These are phyloP conservation scores for Eumacrocentrus americanus DNA, from an alignment of 2,888 invertebrate species.

Conservation along the genomic window DNA sequence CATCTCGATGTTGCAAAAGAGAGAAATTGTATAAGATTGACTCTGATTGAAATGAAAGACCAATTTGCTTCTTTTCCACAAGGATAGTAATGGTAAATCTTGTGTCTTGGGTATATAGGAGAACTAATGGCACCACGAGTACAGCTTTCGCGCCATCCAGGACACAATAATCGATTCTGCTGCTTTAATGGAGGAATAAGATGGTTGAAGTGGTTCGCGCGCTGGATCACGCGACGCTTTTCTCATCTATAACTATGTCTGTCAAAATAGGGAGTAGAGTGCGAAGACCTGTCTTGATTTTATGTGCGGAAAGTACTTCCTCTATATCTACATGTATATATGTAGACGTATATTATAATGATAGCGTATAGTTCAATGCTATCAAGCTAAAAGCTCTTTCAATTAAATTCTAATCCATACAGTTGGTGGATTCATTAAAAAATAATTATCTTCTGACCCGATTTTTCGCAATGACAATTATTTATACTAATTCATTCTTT, in stretches of 20 bases:
- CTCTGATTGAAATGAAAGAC: no score
- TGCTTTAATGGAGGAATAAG: not conserved
- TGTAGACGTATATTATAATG: not conserved
- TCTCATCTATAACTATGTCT: not conserved
- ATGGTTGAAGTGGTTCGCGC: not conserved
- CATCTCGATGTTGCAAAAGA: no score
- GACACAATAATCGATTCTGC: not conserved
- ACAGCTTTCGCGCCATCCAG: not conserved
- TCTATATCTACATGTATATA: not conserved
- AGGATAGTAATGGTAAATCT: no score
- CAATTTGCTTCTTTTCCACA: no score
- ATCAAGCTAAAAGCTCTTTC: not conserved
- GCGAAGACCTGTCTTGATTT: no score
- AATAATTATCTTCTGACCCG: no score
- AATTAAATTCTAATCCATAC: not conserved
- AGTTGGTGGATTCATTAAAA: constrained; percentile 3
- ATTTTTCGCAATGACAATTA: no score
- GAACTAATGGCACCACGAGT: not conserved
- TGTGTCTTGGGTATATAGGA: no score
- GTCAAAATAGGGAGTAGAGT: not conserved
- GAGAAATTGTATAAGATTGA: no score
- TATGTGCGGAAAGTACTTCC: not conserved
- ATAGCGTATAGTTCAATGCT: not conserved
- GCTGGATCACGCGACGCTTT: not conserved
- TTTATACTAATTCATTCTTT: no score